Evolutionary conservation across 1,140 invertebrate species (phyloP), one percentile per base, ranked within the genome.

Genomic region (Arctopsyche grandis): DNA sequence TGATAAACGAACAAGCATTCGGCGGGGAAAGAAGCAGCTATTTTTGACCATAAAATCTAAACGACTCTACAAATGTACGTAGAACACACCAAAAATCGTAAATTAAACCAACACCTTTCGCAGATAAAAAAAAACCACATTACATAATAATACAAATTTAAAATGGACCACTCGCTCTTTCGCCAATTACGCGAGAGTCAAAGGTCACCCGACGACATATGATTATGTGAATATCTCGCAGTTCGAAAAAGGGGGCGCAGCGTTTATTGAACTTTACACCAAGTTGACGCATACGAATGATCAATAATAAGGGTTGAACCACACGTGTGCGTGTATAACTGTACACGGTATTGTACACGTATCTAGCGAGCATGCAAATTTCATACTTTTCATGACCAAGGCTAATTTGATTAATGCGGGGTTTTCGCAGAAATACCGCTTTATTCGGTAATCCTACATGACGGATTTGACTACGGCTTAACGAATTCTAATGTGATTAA

Each of bases 401-500:
- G 38, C 29, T 71, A 71, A 71, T 71, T 71, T 71, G 43, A 71
- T 71, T 71, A 71, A 71, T 71, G 69, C 69, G 38, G 63, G 63
- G 22, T 66, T 66, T 66, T 66, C 24, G 63, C 63, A 71, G 69
- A 22, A 71, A 71, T 38, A n/a, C n/a, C 38, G 38, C n/a, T 19
- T 38, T 71, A 71, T 38, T 71, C 69, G n/a, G 44, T 71, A 71
- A 71, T 71, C 69, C 69, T 71, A 46, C 69, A 71, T 71, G 69
- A 71, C 69, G 44, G 44, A 71, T 46, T 71, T 66, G 63, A 66
- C 63, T 66, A 66, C 24, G 63, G 63, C 63, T 66, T 66, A 66
- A 66, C 63, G 63, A 66, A 66, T 48, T 46, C 69, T 71, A 71
- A 71, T 46, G 44, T 71, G 69, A 71, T 71, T 71, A 71, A 71